These are phyloP conservation scores for Lasioglossum oenotherae DNA, from an alignment of 2,888 invertebrate species.

Conservation along the genomic window DNA sequence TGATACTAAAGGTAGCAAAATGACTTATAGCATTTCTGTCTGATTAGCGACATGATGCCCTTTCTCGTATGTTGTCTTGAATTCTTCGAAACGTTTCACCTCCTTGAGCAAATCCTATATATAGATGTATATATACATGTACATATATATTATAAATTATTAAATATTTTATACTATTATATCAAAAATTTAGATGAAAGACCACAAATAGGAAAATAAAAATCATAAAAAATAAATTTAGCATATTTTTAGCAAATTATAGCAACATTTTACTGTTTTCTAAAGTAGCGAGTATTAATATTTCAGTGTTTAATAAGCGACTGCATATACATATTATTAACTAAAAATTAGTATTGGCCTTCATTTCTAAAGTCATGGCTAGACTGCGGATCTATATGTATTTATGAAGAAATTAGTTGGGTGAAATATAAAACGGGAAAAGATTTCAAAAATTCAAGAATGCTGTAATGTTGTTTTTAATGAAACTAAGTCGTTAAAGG, in stretches of 20 bases:
- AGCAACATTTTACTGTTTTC: not conserved
- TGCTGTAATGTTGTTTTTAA: too few species aligned
- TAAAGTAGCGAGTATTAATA: not conserved
- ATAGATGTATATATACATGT: not conserved
- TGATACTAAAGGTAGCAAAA: slow-evolving; percentile 43
- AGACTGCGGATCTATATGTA: too few species aligned
- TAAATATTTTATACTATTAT: slow-evolving; percentile 14
- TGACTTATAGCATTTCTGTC: slow-evolving; percentile 50
- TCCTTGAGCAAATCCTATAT: slow-evolving; percentile 83
- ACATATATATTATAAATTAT: slow-evolving; percentile 53
- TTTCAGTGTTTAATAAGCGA: not conserved
- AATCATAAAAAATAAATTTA: not conserved
- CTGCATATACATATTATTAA: not conserved
- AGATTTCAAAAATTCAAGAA: too few species aligned
- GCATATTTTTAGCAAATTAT: not conserved
- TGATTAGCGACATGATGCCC: slow-evolving; percentile 60
- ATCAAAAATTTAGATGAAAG: not conserved
- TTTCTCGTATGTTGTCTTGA: slow-evolving; percentile 66
- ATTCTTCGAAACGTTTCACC: slow-evolving; percentile 79
- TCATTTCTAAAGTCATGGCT: not conserved
- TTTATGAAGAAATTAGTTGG: too few species aligned
- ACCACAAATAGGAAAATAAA: not conserved
- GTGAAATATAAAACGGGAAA: too few species aligned
- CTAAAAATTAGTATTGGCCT: not conserved
- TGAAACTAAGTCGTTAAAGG: too few species aligned